Evolutionary conservation across 1,140 invertebrate genomes (phyloP).

Genomic region (Danaus plexippus): DNA sequence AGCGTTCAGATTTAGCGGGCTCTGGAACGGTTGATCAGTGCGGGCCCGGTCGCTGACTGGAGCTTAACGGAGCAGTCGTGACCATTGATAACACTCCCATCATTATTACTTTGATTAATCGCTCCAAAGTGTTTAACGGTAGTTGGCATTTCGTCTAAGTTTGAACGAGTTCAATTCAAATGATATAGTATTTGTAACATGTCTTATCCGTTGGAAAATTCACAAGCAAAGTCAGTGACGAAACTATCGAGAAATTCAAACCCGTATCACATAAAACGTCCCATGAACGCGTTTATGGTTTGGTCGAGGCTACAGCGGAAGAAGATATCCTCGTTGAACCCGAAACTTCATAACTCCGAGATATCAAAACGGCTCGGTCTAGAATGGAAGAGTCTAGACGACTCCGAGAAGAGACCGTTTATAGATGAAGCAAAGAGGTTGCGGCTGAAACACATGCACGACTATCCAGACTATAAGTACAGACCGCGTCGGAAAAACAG

Average conservation of each 20-base stretch:
- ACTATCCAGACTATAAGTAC: constrained; percentile 83
- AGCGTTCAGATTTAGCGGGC: constrained; percentile 55
- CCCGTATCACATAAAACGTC: constrained; percentile 75
- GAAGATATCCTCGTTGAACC: constrained; percentile 86
- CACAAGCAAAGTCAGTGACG: constrained; percentile 26
- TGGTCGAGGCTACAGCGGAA: constrained; percentile 79
- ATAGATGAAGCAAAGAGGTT: constrained; percentile 87
- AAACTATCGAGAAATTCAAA: constrained; percentile 51
- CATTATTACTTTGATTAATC: neutral
- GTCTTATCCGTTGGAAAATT: constrained; percentile 44
- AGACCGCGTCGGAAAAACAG: constrained; percentile 79
- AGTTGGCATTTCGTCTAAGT: neutral
- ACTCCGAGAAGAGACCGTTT: constrained; percentile 82
- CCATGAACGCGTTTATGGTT: constrained; percentile 82
- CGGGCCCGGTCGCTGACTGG: constrained; percentile 31
- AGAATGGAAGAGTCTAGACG: constrained; percentile 80
- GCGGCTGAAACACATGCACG: constrained; percentile 81
- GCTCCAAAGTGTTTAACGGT: neutral
- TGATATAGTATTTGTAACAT: constrained; percentile 21
- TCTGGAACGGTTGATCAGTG: constrained; percentile 56
- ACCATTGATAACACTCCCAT: no score
- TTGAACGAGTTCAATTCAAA: no score
- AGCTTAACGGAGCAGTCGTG: constrained; percentile 15
- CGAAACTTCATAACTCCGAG: constrained; percentile 85
- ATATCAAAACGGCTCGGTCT: constrained; percentile 81